Evolutionary conservation across 2,888 invertebrate genomes (phyloP), one percentile per base, ranked within the genome.

Genomic region (Yponomeuta plumbellus): DNA sequence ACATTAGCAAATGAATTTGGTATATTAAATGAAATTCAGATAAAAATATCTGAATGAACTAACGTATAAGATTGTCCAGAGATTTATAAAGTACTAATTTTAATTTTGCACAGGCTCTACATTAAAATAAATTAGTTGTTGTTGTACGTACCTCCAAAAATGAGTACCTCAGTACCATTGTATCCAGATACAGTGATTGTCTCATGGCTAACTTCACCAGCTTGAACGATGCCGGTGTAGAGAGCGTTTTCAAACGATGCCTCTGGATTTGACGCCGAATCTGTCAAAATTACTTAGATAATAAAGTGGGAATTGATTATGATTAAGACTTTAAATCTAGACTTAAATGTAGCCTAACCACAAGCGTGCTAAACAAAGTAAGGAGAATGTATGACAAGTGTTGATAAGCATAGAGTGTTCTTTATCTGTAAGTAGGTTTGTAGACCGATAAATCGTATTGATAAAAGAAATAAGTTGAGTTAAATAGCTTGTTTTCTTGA

Each of bases 241-340:
- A 87, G 69, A 67, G 84, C 73, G 72, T 79, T 83, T 1, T 80
- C 80, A 68, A 89, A 89, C 13, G 68, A 66, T 4, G 73, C 76
- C 66, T 71, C 72, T 17, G 71, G 61, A 11, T 68, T 69, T n/a
- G 66, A 17, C 5, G 66, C 62, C 2, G 68, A 65, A 62, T 67
- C 68, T 70, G 68, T 21, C 1, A n/a, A 61, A n/a, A 23, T 61
- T 34, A 26, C n/a, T 58, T 22, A 20, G 20, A 20, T 58, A 58
- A 21, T 20, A 21, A 21, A 56, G 17, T 56, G 11, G 17, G 44
- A 26, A 61, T 34, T 39, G n/a, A 17, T 63, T 61, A 65, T 6
- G 39, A 20, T 44, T 11, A 44, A 21, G 66, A 67, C 1, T 21
- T 63, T 66, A 68, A 62, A 66, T 39, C 61, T 64, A 56, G 64